phyloP scores from a whole-genome alignment of 2,797 vertebrate species.

The Trachops cirrhosus region DNA sequence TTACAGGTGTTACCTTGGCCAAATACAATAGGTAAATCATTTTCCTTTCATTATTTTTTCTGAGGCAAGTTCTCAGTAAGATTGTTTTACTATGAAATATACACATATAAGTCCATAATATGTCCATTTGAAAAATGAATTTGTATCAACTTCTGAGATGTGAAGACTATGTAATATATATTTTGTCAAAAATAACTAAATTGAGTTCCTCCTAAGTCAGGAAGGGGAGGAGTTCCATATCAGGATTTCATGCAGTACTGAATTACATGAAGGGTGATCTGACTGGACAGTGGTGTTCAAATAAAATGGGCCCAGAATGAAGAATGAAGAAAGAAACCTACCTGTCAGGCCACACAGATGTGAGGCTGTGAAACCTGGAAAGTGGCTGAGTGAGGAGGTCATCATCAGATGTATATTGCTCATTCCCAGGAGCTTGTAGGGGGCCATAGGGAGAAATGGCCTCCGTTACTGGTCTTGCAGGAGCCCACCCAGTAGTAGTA shows the following conservation, averaged over 20 bases:
- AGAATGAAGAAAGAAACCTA: neutral
- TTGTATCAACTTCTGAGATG: neutral
- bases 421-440: neutral
- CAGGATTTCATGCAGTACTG: neutral
- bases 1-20: conserved; percentile 39
- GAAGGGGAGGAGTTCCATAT: conserved; percentile 2
- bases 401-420: neutral
- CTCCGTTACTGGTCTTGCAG: neutral
- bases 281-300: neutral
- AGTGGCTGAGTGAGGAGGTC: neutral
- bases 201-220: neutral
- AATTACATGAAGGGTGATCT: neutral
- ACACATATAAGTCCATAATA: neutral
- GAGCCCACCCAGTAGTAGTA: neutral
- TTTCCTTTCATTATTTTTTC: conserved; percentile 42
- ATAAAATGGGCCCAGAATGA: neutral
- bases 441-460: neutral
- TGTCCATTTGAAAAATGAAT: neutral
- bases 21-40: conserved; percentile 45
- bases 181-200: conserved; percentile 16
- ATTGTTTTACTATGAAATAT: conserved; percentile 9
- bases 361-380: neutral
- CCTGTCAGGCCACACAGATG: neutral
- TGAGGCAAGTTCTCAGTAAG: conserved; percentile 2
- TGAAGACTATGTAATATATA: neutral